phyloP scores from a whole-genome alignment of 2,888 invertebrate species.

The Phaonia tiefii region DNA sequence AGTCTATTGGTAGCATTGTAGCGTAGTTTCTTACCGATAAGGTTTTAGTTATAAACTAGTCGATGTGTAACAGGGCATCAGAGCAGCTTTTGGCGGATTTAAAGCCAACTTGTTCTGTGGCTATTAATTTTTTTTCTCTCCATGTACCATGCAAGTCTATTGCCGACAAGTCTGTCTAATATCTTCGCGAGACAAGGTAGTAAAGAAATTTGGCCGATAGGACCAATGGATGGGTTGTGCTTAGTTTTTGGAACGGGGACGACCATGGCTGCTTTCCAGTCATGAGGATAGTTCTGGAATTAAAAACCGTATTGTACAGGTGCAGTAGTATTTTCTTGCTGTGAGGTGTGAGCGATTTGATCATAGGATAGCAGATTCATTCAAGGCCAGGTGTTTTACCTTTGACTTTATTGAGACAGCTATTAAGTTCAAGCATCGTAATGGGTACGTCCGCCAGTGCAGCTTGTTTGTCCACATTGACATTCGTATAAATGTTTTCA shows the following conservation, averaged over 20 bases:
- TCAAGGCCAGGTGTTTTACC: constrained; percentile 25
- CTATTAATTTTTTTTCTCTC: constrained; percentile 2
- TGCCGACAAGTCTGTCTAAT: constrained; percentile 27
- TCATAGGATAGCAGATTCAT: constrained; percentile 33
- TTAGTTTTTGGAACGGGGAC: constrained; percentile 30
- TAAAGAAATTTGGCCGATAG: constrained; percentile 26
- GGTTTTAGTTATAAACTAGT: not conserved
- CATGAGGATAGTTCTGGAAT: constrained; percentile 2
- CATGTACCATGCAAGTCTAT: too few relatives aligned
- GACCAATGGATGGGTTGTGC: not conserved
- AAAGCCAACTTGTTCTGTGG: not conserved
- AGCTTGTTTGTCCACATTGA: constrained; percentile 13
- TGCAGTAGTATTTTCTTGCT: not conserved
- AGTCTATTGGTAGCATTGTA: not conserved
- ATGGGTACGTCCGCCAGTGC: not conserved
- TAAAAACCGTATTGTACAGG: constrained; percentile 39
- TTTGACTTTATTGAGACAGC: constrained; percentile 21
- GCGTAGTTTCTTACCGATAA: not conserved
- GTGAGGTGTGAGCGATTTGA: not conserved
- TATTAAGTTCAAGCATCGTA: not conserved
- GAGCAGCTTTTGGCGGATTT: not conserved
- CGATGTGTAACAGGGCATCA: not conserved
- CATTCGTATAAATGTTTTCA: not conserved
- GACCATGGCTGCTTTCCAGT: constrained; percentile 37
- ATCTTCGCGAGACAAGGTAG: constrained; percentile 22